These are phyloP conservation scores for Drosophila novamexicana DNA, from an alignment of 1,140 invertebrate species.

Conservation along the genomic window DNA sequence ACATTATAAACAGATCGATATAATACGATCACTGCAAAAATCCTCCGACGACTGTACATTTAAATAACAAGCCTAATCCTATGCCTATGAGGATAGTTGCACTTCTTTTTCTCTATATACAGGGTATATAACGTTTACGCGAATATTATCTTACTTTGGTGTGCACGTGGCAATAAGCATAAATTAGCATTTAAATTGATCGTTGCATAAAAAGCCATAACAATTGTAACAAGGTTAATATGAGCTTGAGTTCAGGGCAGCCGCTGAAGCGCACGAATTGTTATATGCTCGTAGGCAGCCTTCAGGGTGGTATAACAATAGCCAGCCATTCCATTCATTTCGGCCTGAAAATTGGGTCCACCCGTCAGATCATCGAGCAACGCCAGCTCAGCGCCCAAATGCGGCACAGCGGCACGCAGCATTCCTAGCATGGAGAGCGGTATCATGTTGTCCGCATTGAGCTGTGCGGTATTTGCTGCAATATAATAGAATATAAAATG, in stretches of 20 bases:
- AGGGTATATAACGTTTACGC: slow-evolving; percentile 30
- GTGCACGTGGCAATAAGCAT: slow-evolving; percentile 17
- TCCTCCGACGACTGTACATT: slow-evolving; percentile 28
- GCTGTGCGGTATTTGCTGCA: slow-evolving; percentile 61
- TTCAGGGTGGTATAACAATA: slow-evolving; percentile 83
- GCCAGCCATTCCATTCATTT: slow-evolving; percentile 83
- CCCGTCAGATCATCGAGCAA: slow-evolving; percentile 80
- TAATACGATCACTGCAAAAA: slow-evolving; percentile 5
- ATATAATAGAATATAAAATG: background rate
- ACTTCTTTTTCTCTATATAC: slow-evolving; percentile 31
- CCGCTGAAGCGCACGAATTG: slow-evolving; percentile 52
- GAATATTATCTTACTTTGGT: slow-evolving; percentile 8
- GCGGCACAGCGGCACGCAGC: slow-evolving; percentile 79
- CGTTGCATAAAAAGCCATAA: slow-evolving; percentile 51
- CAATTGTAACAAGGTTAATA: slow-evolving; percentile 36
- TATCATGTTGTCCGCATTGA: slow-evolving; percentile 81
- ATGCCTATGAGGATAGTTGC: slow-evolving; percentile 19
- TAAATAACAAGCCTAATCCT: slow-evolving; percentile 11
- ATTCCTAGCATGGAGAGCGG: slow-evolving; percentile 77
- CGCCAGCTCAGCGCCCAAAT: slow-evolving; percentile 81
- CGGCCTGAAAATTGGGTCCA: slow-evolving; percentile 77
- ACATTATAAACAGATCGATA: slow-evolving; percentile 23
- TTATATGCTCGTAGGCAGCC: slow-evolving; percentile 71
- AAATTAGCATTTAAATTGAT: slow-evolving; percentile 46
- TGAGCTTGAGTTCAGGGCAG: slow-evolving; percentile 30